A percentile compares a stretch with the other conserved stretches of the same genome.
These are phyloP conservation scores for Morpho deidamia DNA, from an alignment of 2,888 invertebrate genomes.

Conservation along the genomic window DNA sequence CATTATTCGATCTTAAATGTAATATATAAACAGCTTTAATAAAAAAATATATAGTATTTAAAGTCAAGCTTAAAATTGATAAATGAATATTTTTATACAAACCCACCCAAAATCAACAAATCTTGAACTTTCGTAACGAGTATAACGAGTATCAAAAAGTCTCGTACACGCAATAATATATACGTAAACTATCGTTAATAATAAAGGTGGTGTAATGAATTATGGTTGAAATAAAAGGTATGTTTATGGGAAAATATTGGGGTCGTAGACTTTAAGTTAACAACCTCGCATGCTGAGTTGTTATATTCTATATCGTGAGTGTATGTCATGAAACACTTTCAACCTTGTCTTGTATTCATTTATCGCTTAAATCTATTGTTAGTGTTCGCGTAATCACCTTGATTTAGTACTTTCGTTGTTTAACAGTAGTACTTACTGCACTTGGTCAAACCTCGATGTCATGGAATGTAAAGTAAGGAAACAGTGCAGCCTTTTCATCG, in stretches of 20 bases:
- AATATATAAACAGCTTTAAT: too few species aligned
- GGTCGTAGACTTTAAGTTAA: not conserved
- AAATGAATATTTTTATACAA: too few species aligned
- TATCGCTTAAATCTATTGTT: slow-evolving; percentile 13
- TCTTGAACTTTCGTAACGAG: too few species aligned
- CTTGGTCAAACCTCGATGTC: slow-evolving; percentile 8
- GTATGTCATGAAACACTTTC: slow-evolving; percentile 22
- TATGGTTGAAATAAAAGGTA: not conserved
- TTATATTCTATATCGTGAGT: slow-evolving; percentile 28
- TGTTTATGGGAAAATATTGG: not conserved
- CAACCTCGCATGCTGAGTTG: slow-evolving; percentile 6
- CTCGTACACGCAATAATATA: too few species aligned
- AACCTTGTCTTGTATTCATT: slow-evolving; percentile 17
- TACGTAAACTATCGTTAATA: too few species aligned
- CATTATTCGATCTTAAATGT: too few species aligned
- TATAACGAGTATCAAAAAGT: too few species aligned
- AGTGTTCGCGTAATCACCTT: slow-evolving; percentile 8
- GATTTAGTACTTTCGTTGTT: slow-evolving; percentile 9
- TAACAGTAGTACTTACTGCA: slow-evolving; percentile 7
- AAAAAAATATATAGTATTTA: too few species aligned
- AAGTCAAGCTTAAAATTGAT: too few species aligned
- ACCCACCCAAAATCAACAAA: too few species aligned
- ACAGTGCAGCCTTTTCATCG: too few species aligned
- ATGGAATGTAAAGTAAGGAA: not conserved
- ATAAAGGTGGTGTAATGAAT: too few species aligned